Evolutionary conservation across 2,888 invertebrate species (phyloP).

Genomic region (Agrochola lychnidis): DNA sequence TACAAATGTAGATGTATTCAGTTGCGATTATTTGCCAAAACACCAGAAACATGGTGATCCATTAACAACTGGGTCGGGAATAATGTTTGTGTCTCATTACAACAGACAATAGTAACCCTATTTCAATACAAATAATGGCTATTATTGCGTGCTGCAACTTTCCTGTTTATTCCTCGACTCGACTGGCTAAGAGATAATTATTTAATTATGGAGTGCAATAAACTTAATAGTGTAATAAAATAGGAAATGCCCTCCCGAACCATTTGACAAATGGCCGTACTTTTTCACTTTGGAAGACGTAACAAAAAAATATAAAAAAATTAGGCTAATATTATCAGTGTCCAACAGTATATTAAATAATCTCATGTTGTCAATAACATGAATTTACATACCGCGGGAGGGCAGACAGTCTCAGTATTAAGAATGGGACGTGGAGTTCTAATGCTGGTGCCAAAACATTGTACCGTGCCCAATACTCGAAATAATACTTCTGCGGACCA

Average conservation of each 20-base stretch:
- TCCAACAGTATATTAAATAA: conserved; percentile 66
- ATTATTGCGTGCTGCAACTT: conserved; percentile 47
- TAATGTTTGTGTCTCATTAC: conserved; percentile 45
- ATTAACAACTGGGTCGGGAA: conserved; percentile 57
- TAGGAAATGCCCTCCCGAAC: conserved; percentile 88
- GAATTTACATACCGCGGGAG: conserved; percentile 72
- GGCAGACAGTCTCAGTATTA: conserved; percentile 79
- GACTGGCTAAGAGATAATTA: conserved; percentile 73
- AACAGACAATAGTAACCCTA: conserved; percentile 56
- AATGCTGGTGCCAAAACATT: conserved; percentile 76
- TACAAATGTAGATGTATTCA: conserved; percentile 57
- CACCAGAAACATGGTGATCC: conserved; percentile 78
- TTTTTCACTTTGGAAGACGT: conserved; percentile 79
- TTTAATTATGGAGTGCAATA: conserved; percentile 85
- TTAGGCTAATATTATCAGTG: conserved; percentile 67
- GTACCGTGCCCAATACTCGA: conserved; percentile 57
- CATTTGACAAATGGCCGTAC: conserved; percentile 78
- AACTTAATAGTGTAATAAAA: conserved; percentile 87
- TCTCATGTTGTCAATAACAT: conserved; percentile 62
- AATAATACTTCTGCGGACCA: conserved; percentile 68
- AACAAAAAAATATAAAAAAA: conserved; percentile 73
- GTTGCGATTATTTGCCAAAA: conserved; percentile 55
- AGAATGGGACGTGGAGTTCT: conserved; percentile 70
- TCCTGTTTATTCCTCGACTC: conserved; percentile 62
- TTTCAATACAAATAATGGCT: conserved; percentile 42